Base-by-base conservation (phyloP, 2,888 invertebrate species). In the Tipula helvola region DNA sequence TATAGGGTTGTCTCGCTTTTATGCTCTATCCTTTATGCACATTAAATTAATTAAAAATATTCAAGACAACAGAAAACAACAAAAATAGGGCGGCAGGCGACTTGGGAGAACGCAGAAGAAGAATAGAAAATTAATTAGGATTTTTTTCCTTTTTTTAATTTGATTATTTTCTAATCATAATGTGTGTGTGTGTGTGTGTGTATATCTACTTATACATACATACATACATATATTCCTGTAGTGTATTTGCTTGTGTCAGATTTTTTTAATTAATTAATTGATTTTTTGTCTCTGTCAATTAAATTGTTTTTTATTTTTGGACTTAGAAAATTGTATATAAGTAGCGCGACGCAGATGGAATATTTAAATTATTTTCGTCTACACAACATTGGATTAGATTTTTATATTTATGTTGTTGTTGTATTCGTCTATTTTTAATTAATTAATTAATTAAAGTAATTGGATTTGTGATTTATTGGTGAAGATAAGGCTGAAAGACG, bases 271-370 rank as follows among this genome's bases (percentile, higher is more conserved):
- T 71, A 71, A 71, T 71, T 71, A 71, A 71, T 71, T 28, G 71
- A 71, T 71, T 71, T 71, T 71, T 71, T 71, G 71, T 71, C 71
- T 71, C 71, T 71, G 71, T 71, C 71, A 71, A 71, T 71, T 71
- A 71, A 71, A 71, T 28, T 71, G 52, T 71, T 71, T 57, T 57
- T 16, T 57, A 4, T 57, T 57, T 39, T 71, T 28, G 71, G 71
- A 71, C 71, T 71, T 28, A 71, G 71, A 28, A 28, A 1, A 28
- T 28, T 28, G 28, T 71, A 71, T 71, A 12, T 71, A 71, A 1
- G 28, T 28, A 28, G 28, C 28, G 28, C 71, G 28, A 71, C 71
- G 28, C 28, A 71, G 28, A 28, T 71, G 71, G 71, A 71, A 71
- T 71, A 71, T 71, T 71, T 71, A 28, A 71, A 71, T 71, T 71